Percentiles rank a stretch among this genome's conserved stretches.
These are phyloP conservation scores for Enhydra lutris DNA, from an alignment of 2,113 vertebrate genomes.

Conservation along the genomic window DNA sequence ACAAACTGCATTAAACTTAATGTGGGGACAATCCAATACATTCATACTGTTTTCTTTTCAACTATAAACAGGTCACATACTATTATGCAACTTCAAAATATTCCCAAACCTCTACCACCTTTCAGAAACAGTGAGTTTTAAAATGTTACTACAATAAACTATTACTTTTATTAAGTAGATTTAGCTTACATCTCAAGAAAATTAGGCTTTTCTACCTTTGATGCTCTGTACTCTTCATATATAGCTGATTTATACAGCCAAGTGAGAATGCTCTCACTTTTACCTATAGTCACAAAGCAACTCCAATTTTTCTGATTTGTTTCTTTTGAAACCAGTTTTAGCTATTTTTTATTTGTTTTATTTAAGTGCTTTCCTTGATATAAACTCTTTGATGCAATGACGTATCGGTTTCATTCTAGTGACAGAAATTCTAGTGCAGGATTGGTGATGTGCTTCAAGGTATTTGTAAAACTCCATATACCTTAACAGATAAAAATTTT, in stretches of 20 bases:
- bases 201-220: not conserved
- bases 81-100: not conserved
- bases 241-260: not conserved
- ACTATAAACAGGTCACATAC: not conserved
- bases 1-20: not conserved
- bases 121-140: not conserved
- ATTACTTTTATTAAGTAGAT: not conserved
- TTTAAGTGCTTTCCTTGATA: not conserved
- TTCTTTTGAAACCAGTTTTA: conserved; percentile 4
- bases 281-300: not conserved
- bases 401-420: not conserved
- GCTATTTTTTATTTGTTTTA: not conserved
- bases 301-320: not conserved
- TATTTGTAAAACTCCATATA: not conserved
- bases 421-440: not conserved
- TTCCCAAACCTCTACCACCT: not conserved
- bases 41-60: not conserved
- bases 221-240: not conserved
- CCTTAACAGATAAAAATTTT: not conserved
- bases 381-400: not conserved
- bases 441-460: not conserved
- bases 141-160: not conserved
- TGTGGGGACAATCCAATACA: not conserved
- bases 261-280: not conserved
- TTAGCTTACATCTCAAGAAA: not conserved